Conservation (phyloP, 2,113 vertebrate genomes). For the Seriola rivoliana region DNA sequence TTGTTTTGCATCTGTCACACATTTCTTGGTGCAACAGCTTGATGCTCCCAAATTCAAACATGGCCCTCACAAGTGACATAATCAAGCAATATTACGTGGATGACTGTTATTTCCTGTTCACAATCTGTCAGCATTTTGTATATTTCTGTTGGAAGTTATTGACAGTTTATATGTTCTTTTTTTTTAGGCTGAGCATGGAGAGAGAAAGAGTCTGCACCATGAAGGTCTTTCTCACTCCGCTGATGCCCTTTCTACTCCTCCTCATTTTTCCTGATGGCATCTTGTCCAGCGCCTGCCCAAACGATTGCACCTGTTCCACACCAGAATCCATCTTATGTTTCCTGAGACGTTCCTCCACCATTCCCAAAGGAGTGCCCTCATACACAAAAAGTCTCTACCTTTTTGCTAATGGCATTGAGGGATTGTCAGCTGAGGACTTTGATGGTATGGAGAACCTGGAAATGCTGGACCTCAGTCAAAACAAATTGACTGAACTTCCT, state of each 20-base stretch:
- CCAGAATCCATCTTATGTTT: slow-evolving; percentile 80
- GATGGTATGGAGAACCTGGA: slow-evolving; percentile 85
- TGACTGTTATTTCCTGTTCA: slow-evolving; percentile 1
- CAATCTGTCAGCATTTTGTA: not conserved
- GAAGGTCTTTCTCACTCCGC: slow-evolving; percentile 72
- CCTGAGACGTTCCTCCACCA: slow-evolving; percentile 72
- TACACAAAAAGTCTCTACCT: slow-evolving; percentile 88
- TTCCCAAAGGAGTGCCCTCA: slow-evolving; percentile 86
- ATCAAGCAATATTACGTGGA: not conserved
- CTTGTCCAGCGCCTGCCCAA: slow-evolving; percentile 75
- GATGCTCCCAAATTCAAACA: not conserved
- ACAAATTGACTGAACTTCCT: slow-evolving; percentile 90
- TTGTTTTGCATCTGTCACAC: not conserved
- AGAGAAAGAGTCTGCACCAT: slow-evolving; percentile 72
- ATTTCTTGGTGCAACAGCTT: not conserved
- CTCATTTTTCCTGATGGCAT: slow-evolving; percentile 62
- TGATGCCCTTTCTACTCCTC: slow-evolving; percentile 75
- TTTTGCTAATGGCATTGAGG: slow-evolving; percentile 92
- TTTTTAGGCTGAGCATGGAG: slow-evolving; percentile 70
- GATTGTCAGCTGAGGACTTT: slow-evolving; percentile 86
- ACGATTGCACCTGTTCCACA: slow-evolving; percentile 74
- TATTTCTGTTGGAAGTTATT: slow-evolving; percentile 38
- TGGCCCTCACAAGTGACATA: not conserved
- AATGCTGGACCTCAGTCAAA: slow-evolving; percentile 96
- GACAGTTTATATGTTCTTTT: slow-evolving; percentile 51